phyloP scores from a whole-genome alignment of 1,140 invertebrate species.

The Drosophila persimilis region DNA sequence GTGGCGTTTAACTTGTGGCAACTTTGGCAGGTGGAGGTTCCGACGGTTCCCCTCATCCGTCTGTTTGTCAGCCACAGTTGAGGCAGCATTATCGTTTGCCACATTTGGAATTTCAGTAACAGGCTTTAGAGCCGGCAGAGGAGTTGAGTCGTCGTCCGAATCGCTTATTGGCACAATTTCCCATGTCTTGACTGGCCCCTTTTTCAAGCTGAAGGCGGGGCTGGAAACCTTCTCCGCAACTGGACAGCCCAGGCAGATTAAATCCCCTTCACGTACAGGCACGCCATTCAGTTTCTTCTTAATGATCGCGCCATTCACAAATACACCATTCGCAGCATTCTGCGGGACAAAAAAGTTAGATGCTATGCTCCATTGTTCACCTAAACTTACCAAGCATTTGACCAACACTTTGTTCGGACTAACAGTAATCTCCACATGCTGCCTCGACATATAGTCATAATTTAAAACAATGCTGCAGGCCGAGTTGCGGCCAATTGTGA shows the following conservation, averaged over 20 bases:
- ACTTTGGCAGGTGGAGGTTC: conserved; percentile 55
- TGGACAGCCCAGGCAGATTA: conserved; percentile 39
- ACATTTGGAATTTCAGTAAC: not conserved
- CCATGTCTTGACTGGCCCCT: too few species aligned
- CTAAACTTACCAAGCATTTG: conserved; percentile 36
- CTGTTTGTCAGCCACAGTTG: not conserved
- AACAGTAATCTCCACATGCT: conserved; percentile 49
- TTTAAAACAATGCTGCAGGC: conserved; percentile 36
- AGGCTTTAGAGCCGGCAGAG: not conserved
- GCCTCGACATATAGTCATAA: conserved; percentile 48
- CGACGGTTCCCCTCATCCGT: not conserved
- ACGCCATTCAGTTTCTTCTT: not conserved
- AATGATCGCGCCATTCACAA: conserved; percentile 23
- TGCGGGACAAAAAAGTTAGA: not conserved
- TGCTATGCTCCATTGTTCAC: not conserved
- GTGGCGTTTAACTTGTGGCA: conserved; percentile 54
- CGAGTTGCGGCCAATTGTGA: conserved; percentile 51
- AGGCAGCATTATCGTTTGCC: not conserved
- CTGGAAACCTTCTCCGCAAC: conserved; percentile 1
- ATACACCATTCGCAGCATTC: conserved; percentile 54
- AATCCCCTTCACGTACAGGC: conserved; percentile 15
- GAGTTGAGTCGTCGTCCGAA: conserved; percentile 9
- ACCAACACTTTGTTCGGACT: conserved; percentile 21
- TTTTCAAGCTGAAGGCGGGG: too few species aligned
- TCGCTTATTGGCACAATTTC: too few species aligned